These are phyloP conservation scores for Prunella himalayana DNA, from an alignment of 2,113 vertebrate genomes.

Conservation along the genomic window DNA sequence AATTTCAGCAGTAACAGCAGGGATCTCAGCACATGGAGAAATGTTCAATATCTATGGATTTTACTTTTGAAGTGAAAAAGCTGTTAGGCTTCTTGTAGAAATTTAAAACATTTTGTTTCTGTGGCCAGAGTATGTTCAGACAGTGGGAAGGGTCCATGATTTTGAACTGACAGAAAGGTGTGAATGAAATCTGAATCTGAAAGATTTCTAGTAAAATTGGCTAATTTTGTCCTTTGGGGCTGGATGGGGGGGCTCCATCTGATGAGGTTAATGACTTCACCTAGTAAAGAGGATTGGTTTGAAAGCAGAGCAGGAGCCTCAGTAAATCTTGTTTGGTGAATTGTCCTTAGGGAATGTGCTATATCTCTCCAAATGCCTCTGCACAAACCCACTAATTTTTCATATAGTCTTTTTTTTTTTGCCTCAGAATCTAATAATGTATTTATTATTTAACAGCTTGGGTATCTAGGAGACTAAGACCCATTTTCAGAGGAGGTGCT, in stretches of 20 bases:
- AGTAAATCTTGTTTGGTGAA: neutral
- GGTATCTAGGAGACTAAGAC: neutral
- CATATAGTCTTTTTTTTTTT: neutral
- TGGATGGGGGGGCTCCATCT: neutral
- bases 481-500: neutral
- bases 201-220: neutral
- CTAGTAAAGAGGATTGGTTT: neutral
- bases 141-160: neutral
- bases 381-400: neutral
- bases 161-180: neutral
- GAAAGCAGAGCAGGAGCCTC: neutral
- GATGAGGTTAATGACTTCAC: neutral
- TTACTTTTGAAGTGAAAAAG: neutral
- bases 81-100: neutral
- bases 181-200: neutral
- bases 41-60: neutral
- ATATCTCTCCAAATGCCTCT: neutral
- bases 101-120: neutral
- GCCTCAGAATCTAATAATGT: neutral
- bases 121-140: neutral
- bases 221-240: neutral
- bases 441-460: neutral
- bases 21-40: neutral
- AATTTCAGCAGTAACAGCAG: neutral
- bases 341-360: neutral